Evolutionary conservation across 1,140 invertebrate species (phyloP).

Genomic region (Drosophila littoralis): DNA sequence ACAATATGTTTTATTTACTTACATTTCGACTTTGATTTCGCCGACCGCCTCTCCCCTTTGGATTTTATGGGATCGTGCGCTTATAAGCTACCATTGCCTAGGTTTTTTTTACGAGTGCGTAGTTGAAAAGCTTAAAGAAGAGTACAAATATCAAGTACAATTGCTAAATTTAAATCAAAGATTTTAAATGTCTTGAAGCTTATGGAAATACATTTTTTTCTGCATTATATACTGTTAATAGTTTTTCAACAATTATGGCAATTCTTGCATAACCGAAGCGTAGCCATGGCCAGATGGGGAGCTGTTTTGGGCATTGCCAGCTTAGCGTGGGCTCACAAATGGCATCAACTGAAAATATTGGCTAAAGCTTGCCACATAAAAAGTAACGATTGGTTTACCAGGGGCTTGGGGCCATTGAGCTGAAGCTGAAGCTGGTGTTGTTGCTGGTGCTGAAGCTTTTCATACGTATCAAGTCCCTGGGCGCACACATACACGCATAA

Average conservation of each 20-base stretch:
- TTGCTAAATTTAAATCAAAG: too few relatives aligned
- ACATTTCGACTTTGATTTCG: conserved; percentile 79
- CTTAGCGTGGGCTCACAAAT: conserved; percentile 6
- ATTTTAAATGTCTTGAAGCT: neutral
- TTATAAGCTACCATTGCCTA: conserved; percentile 14
- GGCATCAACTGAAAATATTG: conserved; percentile 20
- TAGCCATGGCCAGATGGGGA: neutral
- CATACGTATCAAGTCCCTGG: conserved; percentile 4
- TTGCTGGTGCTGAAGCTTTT: neutral
- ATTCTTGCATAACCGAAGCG: neutral
- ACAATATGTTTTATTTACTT: conserved; percentile 83
- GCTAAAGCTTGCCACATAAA: conserved; percentile 27
- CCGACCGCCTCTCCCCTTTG: conserved; percentile 18
- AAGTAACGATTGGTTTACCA: conserved; percentile 31
- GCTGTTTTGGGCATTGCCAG: neutral
- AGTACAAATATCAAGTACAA: neutral
- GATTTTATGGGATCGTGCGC: conserved; percentile 27
- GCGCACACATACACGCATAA: neutral
- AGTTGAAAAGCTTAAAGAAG: neutral
- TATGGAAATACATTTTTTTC: too few relatives aligned
- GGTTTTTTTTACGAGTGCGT: conserved; percentile 17
- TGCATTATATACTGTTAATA: neutral
- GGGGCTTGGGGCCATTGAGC: neutral
- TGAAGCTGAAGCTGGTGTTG: neutral
- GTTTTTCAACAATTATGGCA: neutral